Percentiles rank a stretch among this genome's conserved stretches.
Evolutionary conservation across 1,140 invertebrate species (phyloP).

Genomic region (Drosophila neocordata): DNA sequence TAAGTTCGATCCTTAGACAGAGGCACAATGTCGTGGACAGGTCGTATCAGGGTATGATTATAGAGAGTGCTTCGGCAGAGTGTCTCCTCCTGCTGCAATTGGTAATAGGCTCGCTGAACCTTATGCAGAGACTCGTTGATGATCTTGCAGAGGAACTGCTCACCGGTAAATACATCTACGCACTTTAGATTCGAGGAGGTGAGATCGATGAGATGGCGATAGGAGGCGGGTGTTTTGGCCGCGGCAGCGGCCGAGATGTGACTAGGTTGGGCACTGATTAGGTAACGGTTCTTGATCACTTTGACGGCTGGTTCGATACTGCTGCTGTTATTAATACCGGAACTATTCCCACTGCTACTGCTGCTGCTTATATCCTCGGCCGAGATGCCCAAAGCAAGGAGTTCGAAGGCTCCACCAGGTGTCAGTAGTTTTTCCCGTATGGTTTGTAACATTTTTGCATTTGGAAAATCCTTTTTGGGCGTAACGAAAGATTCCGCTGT

Average conservation of each 20-base stretch:
- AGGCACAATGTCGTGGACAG: conserved; percentile 71
- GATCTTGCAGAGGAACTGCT: conserved; percentile 73
- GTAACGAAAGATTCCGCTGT: conserved; percentile 47
- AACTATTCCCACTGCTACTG: neutral
- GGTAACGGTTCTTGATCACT: conserved; percentile 71
- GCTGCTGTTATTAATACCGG: conserved; percentile 3
- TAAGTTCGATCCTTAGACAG: conserved; percentile 72
- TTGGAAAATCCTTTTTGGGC: conserved; percentile 67
- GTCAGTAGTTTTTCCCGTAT: conserved; percentile 67
- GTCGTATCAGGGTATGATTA: conserved; percentile 66
- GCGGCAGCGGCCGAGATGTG: conserved; percentile 67
- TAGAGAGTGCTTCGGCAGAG: conserved; percentile 70
- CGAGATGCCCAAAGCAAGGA: conserved; percentile 59
- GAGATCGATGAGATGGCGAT: conserved; percentile 76
- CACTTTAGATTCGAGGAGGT: conserved; percentile 73
- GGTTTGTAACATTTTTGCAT: conserved; percentile 61
- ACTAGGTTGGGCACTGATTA: conserved; percentile 73
- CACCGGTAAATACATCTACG: conserved; percentile 66
- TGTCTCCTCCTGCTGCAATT: conserved; percentile 64
- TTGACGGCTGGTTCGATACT: conserved; percentile 54
- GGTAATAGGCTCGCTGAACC: conserved; percentile 75
- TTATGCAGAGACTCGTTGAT: conserved; percentile 76
- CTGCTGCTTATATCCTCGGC: conserved; percentile 49
- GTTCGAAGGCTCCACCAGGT: conserved; percentile 61
- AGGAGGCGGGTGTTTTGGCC: conserved; percentile 76